Percentiles rank a stretch among this genome's conserved stretches.
phyloP scores from a whole-genome alignment of 1,140 invertebrate genomes.

The Diorhabda carinulata region DNA sequence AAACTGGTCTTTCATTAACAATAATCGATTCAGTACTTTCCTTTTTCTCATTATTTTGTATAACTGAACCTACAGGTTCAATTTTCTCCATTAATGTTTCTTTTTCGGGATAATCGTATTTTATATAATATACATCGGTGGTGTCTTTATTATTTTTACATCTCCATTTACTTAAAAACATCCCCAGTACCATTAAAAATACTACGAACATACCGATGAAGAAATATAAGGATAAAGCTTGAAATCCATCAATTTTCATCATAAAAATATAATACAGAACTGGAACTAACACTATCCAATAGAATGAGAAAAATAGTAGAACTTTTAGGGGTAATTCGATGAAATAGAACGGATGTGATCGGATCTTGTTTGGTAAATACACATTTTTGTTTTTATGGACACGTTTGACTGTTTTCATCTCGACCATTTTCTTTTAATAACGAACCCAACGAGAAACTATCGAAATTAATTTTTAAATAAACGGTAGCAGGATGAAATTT shows the following conservation, averaged over 20 bases:
- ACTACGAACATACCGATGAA: constrained; percentile 43
- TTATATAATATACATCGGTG: background rate
- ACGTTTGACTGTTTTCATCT: constrained; percentile 1
- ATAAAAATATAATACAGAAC: constrained; percentile 29
- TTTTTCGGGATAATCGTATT: background rate
- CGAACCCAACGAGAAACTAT: no score
- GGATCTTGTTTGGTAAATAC: constrained; percentile 26
- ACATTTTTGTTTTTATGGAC: constrained; percentile 8
- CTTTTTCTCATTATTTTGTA: background rate
- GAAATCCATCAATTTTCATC: constrained; percentile 2
- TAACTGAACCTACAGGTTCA: no score
- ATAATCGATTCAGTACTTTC: background rate
- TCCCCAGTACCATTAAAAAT: constrained; percentile 41
- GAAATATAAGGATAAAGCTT: constrained; percentile 33
- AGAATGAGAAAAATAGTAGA: constrained; percentile 42
- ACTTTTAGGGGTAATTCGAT: constrained; percentile 31
- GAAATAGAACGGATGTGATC: constrained; percentile 34
- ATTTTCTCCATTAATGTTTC: no score
- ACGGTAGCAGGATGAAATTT: constrained; percentile 3
- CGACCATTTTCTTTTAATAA: background rate
- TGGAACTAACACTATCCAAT: constrained; percentile 48
- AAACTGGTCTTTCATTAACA: constrained; percentile 1
- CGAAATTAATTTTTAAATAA: background rate
- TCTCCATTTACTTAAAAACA: constrained; percentile 39
- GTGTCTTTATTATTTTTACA: constrained; percentile 10